Evolutionary conservation across 2,797 vertebrate genomes (phyloP), one percentile per base, ranked within the genome.

Genomic region (Urophycis tenuis): DNA sequence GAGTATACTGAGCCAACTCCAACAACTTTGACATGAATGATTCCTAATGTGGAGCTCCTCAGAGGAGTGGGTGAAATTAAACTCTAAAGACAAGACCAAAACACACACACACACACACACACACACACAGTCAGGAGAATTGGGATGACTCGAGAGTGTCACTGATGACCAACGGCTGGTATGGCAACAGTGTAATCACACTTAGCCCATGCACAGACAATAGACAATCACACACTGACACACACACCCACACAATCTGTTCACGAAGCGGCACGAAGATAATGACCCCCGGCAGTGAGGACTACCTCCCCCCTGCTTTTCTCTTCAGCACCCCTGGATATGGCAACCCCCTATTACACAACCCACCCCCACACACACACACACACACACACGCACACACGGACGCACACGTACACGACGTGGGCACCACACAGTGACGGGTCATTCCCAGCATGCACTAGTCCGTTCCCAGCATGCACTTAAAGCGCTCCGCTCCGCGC

Each of bases 301-400:
- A 77, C 80, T 85, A 81, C 83, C 75, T 82, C 81, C 74, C 78
- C 81, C 80, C 78, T 67, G 85, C 85, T 77, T 77, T 80, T 80
- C 84, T 85, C 83, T 85, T 88, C 87, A 83, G 77, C 77, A 81
- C 85, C 78, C 70, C 7, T 79, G 80, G 70, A 71, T 79, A 41
- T 84, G 86, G 84, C 88, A 91, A 84, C 89, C 89, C 74, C 80
- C 81, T 83, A 90, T 91, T 90, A 89, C 73, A 78, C 79, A 83
- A 75, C 81, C 80, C 86, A 78, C 74, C n/a, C 32, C 49, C 32
- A 71, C 41, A 64, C 33, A 72, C 60, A 29, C 60, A 29, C 25
- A 64, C 33, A 69, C 30, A 72, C 25, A 67, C 60, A 67, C 60
- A 67, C 33, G 53, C 15, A 69, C n/a, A 25, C 6, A 29, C 10